Evolutionary conservation across 2,113 vertebrate genomes (phyloP).

Genomic region (Gasterosteus nipponicus): DNA sequence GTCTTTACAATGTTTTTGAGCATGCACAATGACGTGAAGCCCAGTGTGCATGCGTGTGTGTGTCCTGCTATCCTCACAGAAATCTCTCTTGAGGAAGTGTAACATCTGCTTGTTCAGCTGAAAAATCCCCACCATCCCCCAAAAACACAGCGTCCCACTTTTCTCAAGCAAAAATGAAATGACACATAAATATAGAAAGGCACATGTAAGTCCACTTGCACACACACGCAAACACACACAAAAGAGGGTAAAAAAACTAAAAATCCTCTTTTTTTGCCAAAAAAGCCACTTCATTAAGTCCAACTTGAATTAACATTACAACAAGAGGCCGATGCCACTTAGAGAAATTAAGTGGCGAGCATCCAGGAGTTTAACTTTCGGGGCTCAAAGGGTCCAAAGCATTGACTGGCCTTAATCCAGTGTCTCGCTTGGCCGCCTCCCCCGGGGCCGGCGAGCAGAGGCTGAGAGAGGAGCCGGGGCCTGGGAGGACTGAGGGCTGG

Average conservation of each 20-base stretch:
- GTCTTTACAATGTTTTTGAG: conserved; percentile 42
- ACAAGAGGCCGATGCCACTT: conserved; percentile 64
- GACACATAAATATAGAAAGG: conserved; percentile 23
- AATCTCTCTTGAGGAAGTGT: conserved; percentile 71
- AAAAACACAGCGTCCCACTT: conserved; percentile 43
- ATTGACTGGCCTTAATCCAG: conserved; percentile 77
- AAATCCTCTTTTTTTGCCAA: conserved; percentile 42
- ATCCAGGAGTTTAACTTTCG: conserved; percentile 71
- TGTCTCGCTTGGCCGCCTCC: conserved; percentile 64
- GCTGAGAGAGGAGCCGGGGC: conserved; percentile 32
- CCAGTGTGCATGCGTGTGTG: conserved; percentile 18
- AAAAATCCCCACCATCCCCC: conserved; percentile 46
- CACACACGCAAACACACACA: neutral
- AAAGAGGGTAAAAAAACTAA: conserved; percentile 14
- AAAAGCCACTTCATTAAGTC: conserved; percentile 72
- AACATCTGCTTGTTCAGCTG: conserved; percentile 74
- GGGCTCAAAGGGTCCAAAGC: conserved; percentile 63
- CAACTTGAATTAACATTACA: conserved; percentile 73
- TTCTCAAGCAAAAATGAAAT: conserved; percentile 48
- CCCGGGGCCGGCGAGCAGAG: conserved; percentile 50
- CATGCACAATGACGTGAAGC: conserved; percentile 55
- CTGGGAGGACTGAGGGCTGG: conserved; percentile 37
- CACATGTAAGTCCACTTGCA: neutral
- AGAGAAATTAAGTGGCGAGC: conserved; percentile 77
- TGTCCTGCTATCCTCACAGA: conserved; percentile 59